Conservation (phyloP, 2,113 vertebrate genomes). For the Oplegnathus fasciatus region DNA sequence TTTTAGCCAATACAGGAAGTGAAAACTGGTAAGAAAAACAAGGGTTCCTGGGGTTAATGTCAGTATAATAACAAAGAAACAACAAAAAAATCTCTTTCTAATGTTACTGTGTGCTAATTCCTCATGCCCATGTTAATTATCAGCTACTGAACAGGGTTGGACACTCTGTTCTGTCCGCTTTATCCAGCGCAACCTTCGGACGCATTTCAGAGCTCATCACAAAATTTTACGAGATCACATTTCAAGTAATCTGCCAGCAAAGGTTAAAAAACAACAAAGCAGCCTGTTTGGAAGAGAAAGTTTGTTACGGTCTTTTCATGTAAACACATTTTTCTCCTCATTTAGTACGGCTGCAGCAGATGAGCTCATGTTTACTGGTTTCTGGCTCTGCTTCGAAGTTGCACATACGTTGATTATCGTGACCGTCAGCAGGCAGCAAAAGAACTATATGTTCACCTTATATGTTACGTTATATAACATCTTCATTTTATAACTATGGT, state of each 20-base stretch:
- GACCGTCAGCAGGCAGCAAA: neutral
- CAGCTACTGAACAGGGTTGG: neutral
- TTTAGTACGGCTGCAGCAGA: neutral
- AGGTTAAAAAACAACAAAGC: conserved; percentile 1
- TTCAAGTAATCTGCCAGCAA: conserved; percentile 2
- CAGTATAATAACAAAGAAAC: neutral
- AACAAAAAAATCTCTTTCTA: neutral
- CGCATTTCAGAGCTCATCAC: neutral
- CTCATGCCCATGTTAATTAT: neutral
- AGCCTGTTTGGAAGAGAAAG: neutral
- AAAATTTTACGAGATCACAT: neutral
- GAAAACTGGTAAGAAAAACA: neutral
- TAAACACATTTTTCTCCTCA: neutral
- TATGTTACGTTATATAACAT: neutral
- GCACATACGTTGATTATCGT: neutral
- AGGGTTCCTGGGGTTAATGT: neutral
- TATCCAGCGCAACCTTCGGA: neutral
- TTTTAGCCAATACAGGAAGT: neutral
- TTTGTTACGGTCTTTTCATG: neutral
- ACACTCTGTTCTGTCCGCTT: neutral
- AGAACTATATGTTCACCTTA: neutral
- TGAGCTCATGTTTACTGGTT: neutral
- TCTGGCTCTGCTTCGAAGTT: neutral
- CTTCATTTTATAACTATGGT: neutral
- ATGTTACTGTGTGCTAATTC: neutral